Conservation (phyloP, 2,888 invertebrate species). For the Boloria selene region DNA sequence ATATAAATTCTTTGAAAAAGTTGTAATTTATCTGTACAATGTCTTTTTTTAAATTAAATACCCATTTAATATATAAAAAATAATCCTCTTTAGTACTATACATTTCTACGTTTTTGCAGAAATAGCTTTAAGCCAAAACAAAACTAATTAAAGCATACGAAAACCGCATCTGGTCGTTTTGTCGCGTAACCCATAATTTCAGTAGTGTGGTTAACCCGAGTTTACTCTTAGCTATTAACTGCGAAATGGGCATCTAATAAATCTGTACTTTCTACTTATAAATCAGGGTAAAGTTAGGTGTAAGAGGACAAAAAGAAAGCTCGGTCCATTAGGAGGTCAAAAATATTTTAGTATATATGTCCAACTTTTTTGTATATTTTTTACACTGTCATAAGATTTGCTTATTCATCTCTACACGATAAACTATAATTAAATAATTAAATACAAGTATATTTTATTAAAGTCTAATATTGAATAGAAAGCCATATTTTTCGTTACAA, state of each 20-base stretch:
- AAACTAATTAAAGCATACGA: constrained; percentile 43
- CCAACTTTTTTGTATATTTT: neutral
- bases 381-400: too few species aligned
- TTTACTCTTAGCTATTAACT: constrained; percentile 66
- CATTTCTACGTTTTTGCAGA: neutral
- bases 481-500: too few species aligned
- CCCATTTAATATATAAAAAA: neutral
- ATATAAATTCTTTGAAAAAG: too few species aligned
- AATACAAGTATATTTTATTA: too few species aligned
- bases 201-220: constrained; percentile 61
- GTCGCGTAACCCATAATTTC: constrained; percentile 66
- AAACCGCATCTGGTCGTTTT: constrained; percentile 47
- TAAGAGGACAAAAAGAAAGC: constrained; percentile 10
- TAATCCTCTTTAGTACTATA: neutral
- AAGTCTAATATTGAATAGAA: too few species aligned
- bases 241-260: constrained; percentile 62
- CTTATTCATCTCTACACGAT: too few species aligned
- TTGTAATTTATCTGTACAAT: too few species aligned
- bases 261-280: constrained; percentile 70
- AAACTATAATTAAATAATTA: too few species aligned
- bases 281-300: constrained; percentile 54
- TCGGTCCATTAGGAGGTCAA: neutral
- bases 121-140: constrained; percentile 24
- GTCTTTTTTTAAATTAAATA: too few species aligned
- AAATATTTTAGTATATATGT: neutral